Evolutionary conservation across 2,113 vertebrate species (phyloP), one percentile per base, ranked within the genome.

Genomic region (Setophaga coronata): DNA sequence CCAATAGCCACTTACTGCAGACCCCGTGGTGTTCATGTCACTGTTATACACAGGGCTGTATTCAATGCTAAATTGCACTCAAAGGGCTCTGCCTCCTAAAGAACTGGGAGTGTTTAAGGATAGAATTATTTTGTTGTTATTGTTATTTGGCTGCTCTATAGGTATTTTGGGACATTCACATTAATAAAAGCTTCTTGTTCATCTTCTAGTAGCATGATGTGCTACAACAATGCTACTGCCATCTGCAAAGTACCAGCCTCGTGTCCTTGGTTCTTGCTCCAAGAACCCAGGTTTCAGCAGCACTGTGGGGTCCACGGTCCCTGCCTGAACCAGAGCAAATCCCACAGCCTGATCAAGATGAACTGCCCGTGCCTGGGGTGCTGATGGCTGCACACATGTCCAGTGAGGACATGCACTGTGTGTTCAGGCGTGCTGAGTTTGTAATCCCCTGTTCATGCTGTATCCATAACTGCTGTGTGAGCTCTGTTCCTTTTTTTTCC

Each of bases 1-100:
- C 62, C 51, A 17, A 2, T 3, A 62, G 33, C 42, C 45, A 2
- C 51, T 87, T 36, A 8, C 1, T 70, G n/a, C 10, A 50, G 47
- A 24, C 40, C 72, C 58, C 16, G 0, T 2, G 0, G 28, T 54
- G 48, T 73, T 72, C 42, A 2, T 56, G 6, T 57, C 1, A 0
- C 29, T 62, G 60, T 25, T 60, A 18, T 4, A 71, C 31, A 4
- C 0, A 0, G 12, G 17, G 73, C 73, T 76, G 28, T 33, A 7
- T 16, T 67, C 45, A 17, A 0, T 29, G 53, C 60, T 25, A 14
- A 74, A 64, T 4, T 29, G 34, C 19, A 3, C 58, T 82, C 0
- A 0, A 6, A 51, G 62, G n/a, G 11, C 38, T 47, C 56, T 60
- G 38, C 38, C 45, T 74, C 2, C 34, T 4, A 12, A 72, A 65